These are phyloP conservation scores for Spodoptera picta DNA, from an alignment of 2,888 invertebrate genomes.

Conservation along the genomic window DNA sequence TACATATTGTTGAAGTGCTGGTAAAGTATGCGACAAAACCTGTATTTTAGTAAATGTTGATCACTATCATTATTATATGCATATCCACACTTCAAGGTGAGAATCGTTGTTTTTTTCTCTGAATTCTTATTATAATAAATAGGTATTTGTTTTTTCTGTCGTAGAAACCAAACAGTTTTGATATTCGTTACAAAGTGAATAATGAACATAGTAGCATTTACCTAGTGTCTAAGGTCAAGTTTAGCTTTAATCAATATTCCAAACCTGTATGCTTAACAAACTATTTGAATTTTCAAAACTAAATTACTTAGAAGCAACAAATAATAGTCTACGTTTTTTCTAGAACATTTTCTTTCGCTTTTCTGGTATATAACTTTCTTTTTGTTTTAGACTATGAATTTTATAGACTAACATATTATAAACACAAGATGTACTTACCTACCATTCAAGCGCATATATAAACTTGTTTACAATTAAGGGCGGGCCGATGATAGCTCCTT, in stretches of 20 bases:
- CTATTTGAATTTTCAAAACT: slow-evolving; percentile 8
- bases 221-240: slow-evolving; percentile 31
- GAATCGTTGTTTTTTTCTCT: slow-evolving; percentile 22
- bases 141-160: background rate
- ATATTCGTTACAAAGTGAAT: slow-evolving; percentile 3
- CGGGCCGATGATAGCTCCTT: slow-evolving; percentile 25
- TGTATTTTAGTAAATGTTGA: slow-evolving; percentile 35
- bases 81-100: slow-evolving; percentile 39
- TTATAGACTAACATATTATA: too few species aligned
- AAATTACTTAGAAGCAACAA: too few species aligned
- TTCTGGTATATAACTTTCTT: too few species aligned
- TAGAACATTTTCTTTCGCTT: too few species aligned
- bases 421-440: too few species aligned
- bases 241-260: slow-evolving; percentile 17
- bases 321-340: too few species aligned
- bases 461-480: slow-evolving; percentile 37
- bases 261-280: slow-evolving; percentile 9
- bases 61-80: slow-evolving; percentile 36
- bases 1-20: slow-evolving; percentile 3
- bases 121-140: slow-evolving; percentile 3
- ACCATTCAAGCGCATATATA: slow-evolving; percentile 30
- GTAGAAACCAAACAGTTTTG: background rate
- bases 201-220: slow-evolving; percentile 18
- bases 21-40: slow-evolving; percentile 22
- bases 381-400: too few species aligned